Percentiles rank a stretch among this genome's conserved stretches.
Conservation (phyloP, 2,113 vertebrate genomes). For the Oceanites oceanicus region DNA sequence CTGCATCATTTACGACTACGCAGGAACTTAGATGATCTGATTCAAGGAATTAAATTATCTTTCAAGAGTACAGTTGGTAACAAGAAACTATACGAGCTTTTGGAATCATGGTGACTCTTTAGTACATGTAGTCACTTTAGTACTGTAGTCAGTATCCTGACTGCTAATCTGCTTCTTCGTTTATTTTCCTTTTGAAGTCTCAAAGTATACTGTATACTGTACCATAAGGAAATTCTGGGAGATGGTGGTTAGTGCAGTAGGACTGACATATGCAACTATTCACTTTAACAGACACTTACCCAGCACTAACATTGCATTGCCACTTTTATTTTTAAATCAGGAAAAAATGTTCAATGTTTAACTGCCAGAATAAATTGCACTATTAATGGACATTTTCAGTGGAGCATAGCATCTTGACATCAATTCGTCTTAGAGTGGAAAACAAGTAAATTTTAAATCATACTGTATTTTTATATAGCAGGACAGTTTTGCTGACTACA, state of each 20-base stretch:
- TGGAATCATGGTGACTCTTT: not conserved
- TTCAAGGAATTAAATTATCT: not conserved
- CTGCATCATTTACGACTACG: not conserved
- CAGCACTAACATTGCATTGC: not conserved
- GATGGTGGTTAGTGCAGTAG: not conserved
- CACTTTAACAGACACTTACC: slow-evolving; percentile 20
- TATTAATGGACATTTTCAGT: slow-evolving; percentile 29
- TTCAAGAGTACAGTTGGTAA: not conserved
- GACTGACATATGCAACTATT: not conserved
- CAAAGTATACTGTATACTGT: not conserved
- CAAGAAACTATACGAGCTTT: not conserved
- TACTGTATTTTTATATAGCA: not conserved
- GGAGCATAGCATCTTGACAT: not conserved
- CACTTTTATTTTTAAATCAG: slow-evolving; percentile 20
- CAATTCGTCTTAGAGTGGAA: not conserved
- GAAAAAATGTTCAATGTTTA: not conserved
- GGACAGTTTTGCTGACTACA: slow-evolving; percentile 5
- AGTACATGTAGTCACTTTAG: no score
- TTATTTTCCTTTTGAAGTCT: not conserved
- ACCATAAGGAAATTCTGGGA: not conserved
- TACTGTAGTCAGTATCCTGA: no score
- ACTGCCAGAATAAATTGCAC: slow-evolving; percentile 41
- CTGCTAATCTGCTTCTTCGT: not conserved
- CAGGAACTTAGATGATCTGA: not conserved
- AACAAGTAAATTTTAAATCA: slow-evolving; percentile 12